A percentile compares a stretch with the other conserved stretches of the same genome.
These are phyloP conservation scores for Aspiorhynchus laticeps DNA, from an alignment of 2,113 vertebrate genomes.

Conservation along the genomic window DNA sequence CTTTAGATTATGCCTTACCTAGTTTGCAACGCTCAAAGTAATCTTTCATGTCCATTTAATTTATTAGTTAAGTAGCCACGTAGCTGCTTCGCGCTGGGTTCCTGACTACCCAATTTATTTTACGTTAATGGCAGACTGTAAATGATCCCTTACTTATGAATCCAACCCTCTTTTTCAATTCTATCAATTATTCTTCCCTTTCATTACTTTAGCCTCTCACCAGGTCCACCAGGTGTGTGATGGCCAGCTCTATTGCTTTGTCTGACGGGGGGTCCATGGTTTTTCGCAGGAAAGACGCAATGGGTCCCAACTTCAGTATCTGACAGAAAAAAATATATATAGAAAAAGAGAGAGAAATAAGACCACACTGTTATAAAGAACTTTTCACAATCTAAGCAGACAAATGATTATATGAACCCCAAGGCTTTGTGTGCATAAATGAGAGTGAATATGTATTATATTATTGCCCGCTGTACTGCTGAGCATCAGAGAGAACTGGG, in stretches of 20 bases:
- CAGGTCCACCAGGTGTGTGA: constrained; percentile 92
- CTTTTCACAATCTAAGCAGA: background rate
- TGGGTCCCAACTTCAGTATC: constrained; percentile 92
- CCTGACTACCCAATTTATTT: background rate
- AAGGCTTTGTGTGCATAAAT: constrained; percentile 1
- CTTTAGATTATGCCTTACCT: background rate
- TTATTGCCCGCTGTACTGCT: no score
- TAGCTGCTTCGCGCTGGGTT: background rate
- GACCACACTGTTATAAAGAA: background rate
- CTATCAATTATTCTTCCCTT: background rate
- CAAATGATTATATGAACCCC: background rate
- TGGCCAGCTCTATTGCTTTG: constrained; percentile 83
- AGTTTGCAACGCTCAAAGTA: background rate
- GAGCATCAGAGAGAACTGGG: background rate
- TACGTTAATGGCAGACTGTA: background rate
- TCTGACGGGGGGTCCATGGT: constrained; percentile 88
- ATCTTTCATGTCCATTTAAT: background rate
- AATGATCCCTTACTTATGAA: background rate
- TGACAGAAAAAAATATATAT: constrained; percentile 57
- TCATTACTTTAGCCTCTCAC: constrained; percentile 70
- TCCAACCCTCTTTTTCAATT: background rate
- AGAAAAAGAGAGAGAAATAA: background rate
- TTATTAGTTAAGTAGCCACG: background rate
- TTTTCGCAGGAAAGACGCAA: constrained; percentile 87
- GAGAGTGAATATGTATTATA: background rate